Evolutionary conservation across 2,113 vertebrate genomes (phyloP), one percentile per base, ranked within the genome.

Genomic region (Sporophila hypoxantha): DNA sequence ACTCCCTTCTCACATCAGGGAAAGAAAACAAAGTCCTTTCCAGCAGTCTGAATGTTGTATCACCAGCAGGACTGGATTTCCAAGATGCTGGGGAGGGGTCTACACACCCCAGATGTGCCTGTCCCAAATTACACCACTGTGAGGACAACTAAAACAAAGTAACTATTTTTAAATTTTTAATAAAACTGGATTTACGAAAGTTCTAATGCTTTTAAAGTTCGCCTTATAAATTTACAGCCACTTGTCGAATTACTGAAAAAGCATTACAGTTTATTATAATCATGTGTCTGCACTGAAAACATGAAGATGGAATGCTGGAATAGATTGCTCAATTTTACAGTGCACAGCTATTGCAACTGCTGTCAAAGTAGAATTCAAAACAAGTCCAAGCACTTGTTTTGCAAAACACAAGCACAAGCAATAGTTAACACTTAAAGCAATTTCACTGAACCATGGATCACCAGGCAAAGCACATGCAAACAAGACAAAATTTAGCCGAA

Each of bases 311-410:
- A 67, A 83, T 18, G 70, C 85, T 81, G 70, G 70, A 85, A 94
- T 68, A 85, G 80, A 92, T 73, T 91, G 92, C 88, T 88, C 82
- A 78, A 83, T 93, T 88, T 91, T 46, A 71, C 64, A 86, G 65
- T 44, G 76, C 73, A 87, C 30, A 85, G 65, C 76, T 77, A 65
- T 82, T 80, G 74, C 81, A 76, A 83, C 30, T 78, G 39, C 62
- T 65, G 77, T 88, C 87, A 69, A 69, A 94, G 76, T 21, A 92
- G 25, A 52, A 91, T 78, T 91, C 89, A 8, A 47, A 89, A 53
- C 65, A 52, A 82, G 66, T 69, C 76, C 42, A 65, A 80, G 65
- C 19, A 4, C 50, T 87, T 73, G 69, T 59, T 82, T 93, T 86
- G 76, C 74, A 78, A 71, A 91, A 92, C 76, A 75, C 1, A 2